Base-by-base conservation (phyloP, 37 sponge, comb jelly and placozoan species). In the Crambe crambe region DNA sequence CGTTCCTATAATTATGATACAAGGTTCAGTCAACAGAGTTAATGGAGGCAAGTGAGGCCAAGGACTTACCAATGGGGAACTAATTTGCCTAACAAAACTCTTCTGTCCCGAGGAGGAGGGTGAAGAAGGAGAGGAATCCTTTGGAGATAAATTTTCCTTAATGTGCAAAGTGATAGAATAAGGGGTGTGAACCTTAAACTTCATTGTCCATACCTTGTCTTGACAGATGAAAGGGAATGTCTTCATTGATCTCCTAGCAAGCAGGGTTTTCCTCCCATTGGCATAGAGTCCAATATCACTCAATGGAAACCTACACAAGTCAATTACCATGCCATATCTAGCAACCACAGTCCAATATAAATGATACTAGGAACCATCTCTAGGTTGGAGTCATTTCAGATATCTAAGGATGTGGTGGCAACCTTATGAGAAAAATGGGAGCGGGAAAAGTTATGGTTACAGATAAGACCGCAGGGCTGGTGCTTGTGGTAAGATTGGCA, bases 51-150 rank as follows among this genome's bases (percentile, higher is more conserved):
- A 72, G 18, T 15, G 6, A 3, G 27, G 8, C 22, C 8, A n/a
- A 38, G 1, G 42, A 80, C 74, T 20, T 21, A 89, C 89, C 84
- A 89, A 67, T 5, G 89, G 89, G 27, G 84, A 84, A 65, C 57
- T 83, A 66, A 89, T 89, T 41, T 79, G 80, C 23, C 68, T 78
- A 44, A 83, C 37, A 2, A 77, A 61, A 29, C 15, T 32, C 41
- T 31, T 12, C 38, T 74, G 10, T 74, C 63, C 34, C 51, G 85
- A 30, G 85, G 41, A 40, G 27, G 59, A 37, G 80, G 59, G 74
- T 58, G 77, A 12, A n/a, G 59, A 54, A 61, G 63, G 65, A 0
- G 66, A 42, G 70, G 71, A 70, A 25, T 57, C 56, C 1, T 30
- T 32, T 32, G 57, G 40, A 18, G 80, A 51, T 10, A n/a, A 27